A percentile compares a stretch with the other conserved stretches of the same genome.
Conservation (phyloP, 2,888 invertebrate species). For the Nomada fucata region DNA sequence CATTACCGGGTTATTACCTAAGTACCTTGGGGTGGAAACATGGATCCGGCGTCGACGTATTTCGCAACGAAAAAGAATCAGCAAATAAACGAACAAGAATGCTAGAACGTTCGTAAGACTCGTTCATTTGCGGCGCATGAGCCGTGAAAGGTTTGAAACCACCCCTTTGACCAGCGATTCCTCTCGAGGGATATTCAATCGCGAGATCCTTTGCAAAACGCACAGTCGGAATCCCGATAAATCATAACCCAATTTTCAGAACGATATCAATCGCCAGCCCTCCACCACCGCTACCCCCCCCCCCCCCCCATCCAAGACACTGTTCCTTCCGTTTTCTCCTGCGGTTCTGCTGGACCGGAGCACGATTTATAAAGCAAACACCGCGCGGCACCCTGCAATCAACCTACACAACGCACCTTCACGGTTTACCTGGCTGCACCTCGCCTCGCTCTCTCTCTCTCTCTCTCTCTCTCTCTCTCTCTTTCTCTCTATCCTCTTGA, state of each 20-base stretch:
- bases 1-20: conserved; percentile 82
- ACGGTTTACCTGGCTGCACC: conserved; percentile 61
- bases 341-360: conserved; percentile 62
- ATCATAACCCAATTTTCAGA: conserved; percentile 78
- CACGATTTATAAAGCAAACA: conserved; percentile 84
- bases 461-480: conserved; percentile 4
- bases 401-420: conserved; percentile 74
- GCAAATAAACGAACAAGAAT: background rate
- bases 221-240: conserved; percentile 71
- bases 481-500: conserved; percentile 6
- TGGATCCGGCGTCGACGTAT: conserved; percentile 62
- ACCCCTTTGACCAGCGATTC: background rate
- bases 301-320: conserved; percentile 37
- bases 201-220: conserved; percentile 12
- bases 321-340: conserved; percentile 56
- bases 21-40: conserved; percentile 76
- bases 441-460: conserved; percentile 10
- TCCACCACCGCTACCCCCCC: conserved; percentile 41
- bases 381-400: conserved; percentile 82
- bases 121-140: background rate
- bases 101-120: no score
- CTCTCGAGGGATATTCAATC: conserved; percentile 52
- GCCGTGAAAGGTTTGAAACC: no score
- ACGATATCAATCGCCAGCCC: conserved; percentile 76
- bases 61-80: conserved; percentile 41